Evolutionary conservation across 2,113 vertebrate genomes (phyloP).

Genomic region (Enhydra lutris): DNA sequence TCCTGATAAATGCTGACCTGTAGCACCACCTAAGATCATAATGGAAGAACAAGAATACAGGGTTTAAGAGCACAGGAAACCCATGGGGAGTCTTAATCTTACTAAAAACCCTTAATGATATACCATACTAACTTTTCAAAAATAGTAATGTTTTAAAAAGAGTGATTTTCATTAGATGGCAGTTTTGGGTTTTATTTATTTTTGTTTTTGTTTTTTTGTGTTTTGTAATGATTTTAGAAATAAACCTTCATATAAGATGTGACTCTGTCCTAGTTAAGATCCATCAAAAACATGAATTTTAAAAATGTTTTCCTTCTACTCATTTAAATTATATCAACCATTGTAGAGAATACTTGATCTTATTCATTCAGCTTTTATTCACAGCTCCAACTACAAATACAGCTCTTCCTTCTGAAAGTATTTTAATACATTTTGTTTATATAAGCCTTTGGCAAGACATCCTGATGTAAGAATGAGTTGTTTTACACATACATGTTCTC

Average conservation of each 20-base stretch:
- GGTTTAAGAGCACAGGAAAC: not conserved
- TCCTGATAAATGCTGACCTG: not conserved
- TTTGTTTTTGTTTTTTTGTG: not conserved
- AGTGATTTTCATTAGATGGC: not conserved
- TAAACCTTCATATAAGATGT: not conserved
- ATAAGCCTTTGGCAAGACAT: not conserved
- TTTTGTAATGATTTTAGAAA: not conserved
- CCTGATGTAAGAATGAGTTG: not conserved
- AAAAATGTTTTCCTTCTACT: not conserved
- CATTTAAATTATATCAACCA: not conserved
- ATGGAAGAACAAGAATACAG: not conserved
- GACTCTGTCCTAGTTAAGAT: not conserved
- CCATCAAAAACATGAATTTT: not conserved
- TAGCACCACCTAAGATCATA: not conserved
- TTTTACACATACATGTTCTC: not conserved
- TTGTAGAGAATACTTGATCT: not conserved
- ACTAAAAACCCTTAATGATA: not conserved
- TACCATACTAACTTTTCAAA: not conserved
- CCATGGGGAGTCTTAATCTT: not conserved
- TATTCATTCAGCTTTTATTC: not conserved
- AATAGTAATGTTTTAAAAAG: not conserved
- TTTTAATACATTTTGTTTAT: not conserved
- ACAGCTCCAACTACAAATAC: not conserved
- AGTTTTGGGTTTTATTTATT: not conserved
- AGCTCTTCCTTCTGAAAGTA: not conserved